Percentiles rank a stretch among this genome's conserved stretches.
phyloP scores from a whole-genome alignment of 2,888 invertebrate genomes.

The Drosophila engyochracea region DNA sequence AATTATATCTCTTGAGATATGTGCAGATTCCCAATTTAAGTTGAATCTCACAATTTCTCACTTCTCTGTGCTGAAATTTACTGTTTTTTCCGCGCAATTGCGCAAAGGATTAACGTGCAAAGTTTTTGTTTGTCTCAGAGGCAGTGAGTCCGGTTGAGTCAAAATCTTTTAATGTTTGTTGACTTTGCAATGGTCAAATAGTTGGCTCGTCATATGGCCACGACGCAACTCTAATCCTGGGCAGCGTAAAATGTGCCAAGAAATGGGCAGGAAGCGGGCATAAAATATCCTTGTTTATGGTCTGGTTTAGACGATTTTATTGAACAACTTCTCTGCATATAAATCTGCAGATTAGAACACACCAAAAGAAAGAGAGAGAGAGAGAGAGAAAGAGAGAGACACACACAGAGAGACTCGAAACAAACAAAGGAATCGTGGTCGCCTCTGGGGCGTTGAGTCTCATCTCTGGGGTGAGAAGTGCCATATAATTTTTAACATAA shows the following conservation, averaged over 20 bases:
- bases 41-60: slow-evolving; percentile 22
- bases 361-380: not conserved
- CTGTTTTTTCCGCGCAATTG: slow-evolving; percentile 67
- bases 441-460: slow-evolving; percentile 8
- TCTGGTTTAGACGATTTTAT: slow-evolving; percentile 82
- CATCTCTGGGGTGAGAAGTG: slow-evolving; percentile 73
- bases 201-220: slow-evolving; percentile 48
- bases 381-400: slow-evolving; percentile 13
- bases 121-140: slow-evolving; percentile 39
- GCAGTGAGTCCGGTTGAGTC: slow-evolving; percentile 20
- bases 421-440: slow-evolving; percentile 37
- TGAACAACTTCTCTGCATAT: slow-evolving; percentile 84
- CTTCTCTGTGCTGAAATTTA: slow-evolving; percentile 2
- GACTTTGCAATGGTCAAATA: slow-evolving; percentile 55
- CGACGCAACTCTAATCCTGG: slow-evolving; percentile 63
- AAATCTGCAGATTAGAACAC: slow-evolving; percentile 82
- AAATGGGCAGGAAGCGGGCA: slow-evolving; percentile 65
- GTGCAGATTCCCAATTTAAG: not conserved
- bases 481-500: slow-evolving; percentile 80
- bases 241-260: slow-evolving; percentile 51
- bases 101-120: slow-evolving; percentile 56
- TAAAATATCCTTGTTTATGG: slow-evolving; percentile 81
- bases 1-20: not conserved
- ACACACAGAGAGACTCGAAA: slow-evolving; percentile 21
- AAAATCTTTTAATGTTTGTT: slow-evolving; percentile 38